Evolutionary conservation across 2,113 vertebrate genomes (phyloP).

Genomic region (Noturus placidus): DNA sequence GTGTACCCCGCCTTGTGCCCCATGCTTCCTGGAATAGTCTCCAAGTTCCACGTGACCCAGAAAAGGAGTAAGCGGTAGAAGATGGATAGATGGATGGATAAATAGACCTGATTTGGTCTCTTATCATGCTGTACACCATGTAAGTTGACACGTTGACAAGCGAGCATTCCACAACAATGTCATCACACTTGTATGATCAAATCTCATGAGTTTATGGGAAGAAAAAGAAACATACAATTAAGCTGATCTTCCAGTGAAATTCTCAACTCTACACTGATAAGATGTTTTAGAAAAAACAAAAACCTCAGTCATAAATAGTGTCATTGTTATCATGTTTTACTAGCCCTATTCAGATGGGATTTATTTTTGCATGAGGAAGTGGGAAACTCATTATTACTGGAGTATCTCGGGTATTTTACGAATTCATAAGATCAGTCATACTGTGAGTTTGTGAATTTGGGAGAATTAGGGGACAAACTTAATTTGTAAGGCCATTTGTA

Average conservation of each 20-base stretch:
- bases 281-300: neutral
- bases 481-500: too few species aligned
- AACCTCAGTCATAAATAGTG: neutral
- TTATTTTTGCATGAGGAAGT: neutral
- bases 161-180: neutral
- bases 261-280: neutral
- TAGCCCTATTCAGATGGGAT: neutral
- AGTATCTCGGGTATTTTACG: neutral
- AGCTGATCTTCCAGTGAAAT: neutral
- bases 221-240: neutral
- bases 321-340: neutral
- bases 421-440: neutral
- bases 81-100: too few species aligned
- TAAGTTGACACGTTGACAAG: neutral
- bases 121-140: neutral
- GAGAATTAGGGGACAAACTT: too few species aligned
- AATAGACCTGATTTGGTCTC: too few species aligned
- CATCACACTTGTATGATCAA: neutral
- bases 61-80: too few species aligned
- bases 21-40: too few species aligned
- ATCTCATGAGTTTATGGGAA: neutral
- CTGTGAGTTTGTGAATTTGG: too few species aligned
- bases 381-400: neutral
- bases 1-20: too few species aligned
- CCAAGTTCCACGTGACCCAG: too few species aligned